These are phyloP conservation scores for Ashinkailepas kermadecensis DNA, from an alignment of 2,888 invertebrate species.

Conservation along the genomic window DNA sequence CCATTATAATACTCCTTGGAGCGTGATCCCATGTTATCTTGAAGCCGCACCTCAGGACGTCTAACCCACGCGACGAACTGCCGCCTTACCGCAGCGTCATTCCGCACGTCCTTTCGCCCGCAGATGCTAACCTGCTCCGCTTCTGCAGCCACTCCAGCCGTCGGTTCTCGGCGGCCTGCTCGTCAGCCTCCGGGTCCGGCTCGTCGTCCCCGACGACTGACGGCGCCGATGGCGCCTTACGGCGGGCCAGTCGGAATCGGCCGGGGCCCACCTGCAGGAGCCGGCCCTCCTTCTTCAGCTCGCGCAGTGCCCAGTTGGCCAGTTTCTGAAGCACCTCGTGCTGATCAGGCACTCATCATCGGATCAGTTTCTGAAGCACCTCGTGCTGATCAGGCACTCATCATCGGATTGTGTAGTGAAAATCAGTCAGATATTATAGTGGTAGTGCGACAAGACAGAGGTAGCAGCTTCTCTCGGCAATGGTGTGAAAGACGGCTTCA, in stretches of 20 bases:
- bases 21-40: background rate
- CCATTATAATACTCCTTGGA: background rate
- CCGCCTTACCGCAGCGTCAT: background rate
- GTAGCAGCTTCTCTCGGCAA: too few species aligned
- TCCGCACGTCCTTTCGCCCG: background rate
- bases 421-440: too few species aligned
- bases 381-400: too few species aligned
- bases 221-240: background rate
- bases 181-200: background rate
- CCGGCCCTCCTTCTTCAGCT: conserved; percentile 9
- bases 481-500: too few species aligned
- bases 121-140: background rate
- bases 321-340: background rate
- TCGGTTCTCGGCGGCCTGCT: background rate
- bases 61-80: background rate
- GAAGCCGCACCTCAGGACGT: background rate
- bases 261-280: background rate
- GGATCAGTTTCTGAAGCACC: background rate
- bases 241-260: background rate
- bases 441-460: too few species aligned
- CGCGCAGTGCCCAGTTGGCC: conserved; percentile 5
- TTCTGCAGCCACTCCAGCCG: background rate
- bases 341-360: too few species aligned
- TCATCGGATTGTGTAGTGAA: too few species aligned
- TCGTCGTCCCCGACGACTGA: background rate